Evolutionary conservation across 2,113 vertebrate species (phyloP), one percentile per base, ranked within the genome.

Genomic region (Istiophorus platypterus): DNA sequence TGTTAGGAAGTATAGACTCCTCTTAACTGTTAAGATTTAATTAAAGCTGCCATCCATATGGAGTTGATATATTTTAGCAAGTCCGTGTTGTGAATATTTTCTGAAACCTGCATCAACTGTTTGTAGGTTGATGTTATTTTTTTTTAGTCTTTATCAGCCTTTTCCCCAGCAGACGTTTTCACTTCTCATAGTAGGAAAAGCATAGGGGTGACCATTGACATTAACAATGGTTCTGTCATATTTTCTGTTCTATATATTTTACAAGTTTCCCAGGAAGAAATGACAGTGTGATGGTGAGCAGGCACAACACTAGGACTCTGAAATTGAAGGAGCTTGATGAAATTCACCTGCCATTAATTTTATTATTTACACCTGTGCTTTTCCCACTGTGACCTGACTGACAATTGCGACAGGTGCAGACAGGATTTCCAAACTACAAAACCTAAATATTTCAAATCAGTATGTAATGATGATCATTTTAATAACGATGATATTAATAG

Each of bases 181-280:
- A 66, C n/a, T 12, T 85, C 78, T 82, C 83, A 88, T 47, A 42
- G 34, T 11, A 29, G 37, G 64, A 67, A 64, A 80, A 52, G 42
- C 62, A 72, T 49, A 75, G 20, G 24, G 66, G 72, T 24, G n/a
- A 51, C 7, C n/a, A 49, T 11, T 54, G 13, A 56, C 24, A 56
- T 24, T 22, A 56, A 56, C 20, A 10, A 26, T 24, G 10, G 52
- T 34, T 34, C 31, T 34, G 31, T 34, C 6, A 6, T 34, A n/a
- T n/a, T n/a, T n/a, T n/a, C n/a, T n/a, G n/a, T n/a, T n/a, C n/a
- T n/a, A n/a, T 34, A 34, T 34, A 34, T 34, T 34, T n/a, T n/a
- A n/a, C 31, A 34, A 34, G 31, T 34, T 6, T 34, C 31, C 31
- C 31, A 34, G 31, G 31, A 34, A 34, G 31, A 34, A 3, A 34